Evolutionary conservation across 1,140 invertebrate species (phyloP).

Genomic region (Apis florea): DNA sequence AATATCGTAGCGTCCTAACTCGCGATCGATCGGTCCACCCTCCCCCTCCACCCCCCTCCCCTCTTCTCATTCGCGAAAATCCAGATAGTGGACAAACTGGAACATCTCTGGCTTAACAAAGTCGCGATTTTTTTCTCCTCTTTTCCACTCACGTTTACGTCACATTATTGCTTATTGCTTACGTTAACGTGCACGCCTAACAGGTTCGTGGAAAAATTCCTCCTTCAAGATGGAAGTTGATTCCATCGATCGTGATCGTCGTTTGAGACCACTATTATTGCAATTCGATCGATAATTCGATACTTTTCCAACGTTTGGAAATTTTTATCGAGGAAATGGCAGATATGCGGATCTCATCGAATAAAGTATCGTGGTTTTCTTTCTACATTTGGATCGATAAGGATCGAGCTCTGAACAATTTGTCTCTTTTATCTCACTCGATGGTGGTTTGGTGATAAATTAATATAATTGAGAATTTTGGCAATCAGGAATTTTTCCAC

Average conservation of each 20-base stretch:
- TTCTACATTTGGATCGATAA: neutral
- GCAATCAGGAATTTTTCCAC: neutral
- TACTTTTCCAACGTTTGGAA: too few relatives aligned
- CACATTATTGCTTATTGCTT: slow-evolving; percentile 77
- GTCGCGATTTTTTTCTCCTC: slow-evolving; percentile 11
- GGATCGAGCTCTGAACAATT: slow-evolving; percentile 23
- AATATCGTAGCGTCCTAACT: slow-evolving; percentile 67
- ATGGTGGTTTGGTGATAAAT: neutral
- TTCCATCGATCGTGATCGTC: too few relatives aligned
- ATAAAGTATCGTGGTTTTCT: too few relatives aligned
- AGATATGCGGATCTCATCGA: too few relatives aligned
- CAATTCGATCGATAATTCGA: too few relatives aligned
- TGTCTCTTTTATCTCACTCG: slow-evolving; percentile 5
- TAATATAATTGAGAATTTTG: neutral
- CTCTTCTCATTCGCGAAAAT: slow-evolving; percentile 11
- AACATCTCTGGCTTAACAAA: slow-evolving; percentile 55
- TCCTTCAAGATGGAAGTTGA: neutral
- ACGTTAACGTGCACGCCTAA: slow-evolving; percentile 48
- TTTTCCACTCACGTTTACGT: slow-evolving; percentile 44
- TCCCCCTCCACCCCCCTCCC: neutral
- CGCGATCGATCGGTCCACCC: slow-evolving; percentile 51
- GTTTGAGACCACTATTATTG: too few relatives aligned
- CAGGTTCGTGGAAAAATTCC: slow-evolving; percentile 27
- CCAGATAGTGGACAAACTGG: slow-evolving; percentile 52
- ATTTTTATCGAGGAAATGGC: too few relatives aligned